Evolutionary conservation across 1,140 invertebrate genomes (phyloP), one percentile per base, ranked within the genome.

Genomic region (Gryon sp.): DNA sequence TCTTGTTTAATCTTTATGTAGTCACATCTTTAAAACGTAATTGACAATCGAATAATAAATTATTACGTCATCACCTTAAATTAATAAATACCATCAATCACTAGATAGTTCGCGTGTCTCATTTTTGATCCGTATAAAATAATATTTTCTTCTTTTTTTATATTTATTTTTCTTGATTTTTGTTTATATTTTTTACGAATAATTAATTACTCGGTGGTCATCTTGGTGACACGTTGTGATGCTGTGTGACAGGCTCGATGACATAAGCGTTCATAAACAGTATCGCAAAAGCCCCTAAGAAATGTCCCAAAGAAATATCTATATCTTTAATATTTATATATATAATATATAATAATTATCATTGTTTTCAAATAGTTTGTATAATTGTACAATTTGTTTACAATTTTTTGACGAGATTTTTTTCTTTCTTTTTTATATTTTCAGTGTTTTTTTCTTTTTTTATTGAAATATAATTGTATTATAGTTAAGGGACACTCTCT

Each of bases 41-140:
- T 36, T 70, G 45, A 72, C 57, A 72, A 72, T 72, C 55, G 55
- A 72, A 72, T 72, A 72, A 72, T 72, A 26, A 63, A 57, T 73
- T 63, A 73, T 73, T 73, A 41, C 34, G 34, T 16, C 28, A 12
- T 32, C 34, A 14, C 22, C n/a, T 4, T n/a, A n/a, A n/a, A n/a
- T n/a, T n/a, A n/a, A n/a, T n/a, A n/a, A n/a, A n/a, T n/a, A n/a
- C n/a, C n/a, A n/a, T n/a, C n/a, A n/a, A n/a, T n/a, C n/a, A n/a
- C n/a, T n/a, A n/a, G n/a, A n/a, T n/a, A n/a, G n/a, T n/a, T n/a
- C n/a, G n/a, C n/a, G n/a, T n/a, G n/a, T n/a, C n/a, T n/a, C n/a
- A n/a, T n/a, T n/a, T n/a, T n/a, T n/a, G n/a, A n/a, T n/a, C n/a
- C 15, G 19, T 32, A 18, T 52, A 26, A 8, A 59, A 59, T 59